Base-by-base conservation (phyloP, 2,888 invertebrate species). In the Hemaris fuciformis region DNA sequence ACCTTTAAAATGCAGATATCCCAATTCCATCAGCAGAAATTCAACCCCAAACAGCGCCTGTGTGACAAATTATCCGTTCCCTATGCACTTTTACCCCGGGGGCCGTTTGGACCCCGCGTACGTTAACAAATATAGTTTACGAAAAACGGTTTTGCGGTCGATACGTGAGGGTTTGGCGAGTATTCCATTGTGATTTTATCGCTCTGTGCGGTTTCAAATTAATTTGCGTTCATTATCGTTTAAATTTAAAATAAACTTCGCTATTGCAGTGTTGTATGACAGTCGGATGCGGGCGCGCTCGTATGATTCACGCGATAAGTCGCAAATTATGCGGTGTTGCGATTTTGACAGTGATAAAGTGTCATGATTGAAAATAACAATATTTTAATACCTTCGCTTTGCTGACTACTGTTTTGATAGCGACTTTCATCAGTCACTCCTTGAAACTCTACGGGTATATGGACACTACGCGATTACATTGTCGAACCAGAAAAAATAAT, bases 41-140 rank as follows among this genome's bases (percentile, higher is more conserved):
- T 62, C 60, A 60, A 57, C 63, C 64, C 56, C 64, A 62, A 48
- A 59, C 63, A 56, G 62, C 53, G 53, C 27, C 64, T 60, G 60
- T 67, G 68, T 78, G 71, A 75, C 72, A 72, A 71, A 76, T 71
- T 68, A 45, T 69, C 68, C 72, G 53, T 53, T 53, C 75, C 77
- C 75, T 71, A 74, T 75, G 75, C 77, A 79, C 74, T 79, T 79
- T 75, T 70, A 62, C 59, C 63, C 68, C 71, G 62, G 48, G 22
- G 67, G 72, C 66, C 70, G 69, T 72, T 66, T 62, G 66, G 71
- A 65, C 31, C 53, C 66, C 68, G 66, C 66, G 62, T 65, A 71
- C 70, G 74, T 75, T 84, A 83, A 81, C 79, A 74, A 80, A 83
- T 80, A 79, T 74, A 76, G 80, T 83, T 80, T 77, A 73, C 75